Evolutionary conservation across 2,888 invertebrate genomes (phyloP).

Genomic region (Synergus umbraculus): DNA sequence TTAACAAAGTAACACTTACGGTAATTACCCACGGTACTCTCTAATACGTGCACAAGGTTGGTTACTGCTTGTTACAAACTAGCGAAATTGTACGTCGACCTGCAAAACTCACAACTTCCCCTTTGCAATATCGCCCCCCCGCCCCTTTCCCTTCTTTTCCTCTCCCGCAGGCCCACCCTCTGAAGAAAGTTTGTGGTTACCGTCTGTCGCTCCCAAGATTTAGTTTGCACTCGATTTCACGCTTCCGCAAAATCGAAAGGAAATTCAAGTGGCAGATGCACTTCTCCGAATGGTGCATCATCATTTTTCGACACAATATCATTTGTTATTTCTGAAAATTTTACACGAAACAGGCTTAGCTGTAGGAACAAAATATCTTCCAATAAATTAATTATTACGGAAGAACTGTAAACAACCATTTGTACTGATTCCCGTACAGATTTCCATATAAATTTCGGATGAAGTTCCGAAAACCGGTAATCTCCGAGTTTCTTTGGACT

Average conservation of each 20-base stretch:
- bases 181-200: conserved; percentile 3
- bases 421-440: no score
- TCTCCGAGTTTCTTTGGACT: no score
- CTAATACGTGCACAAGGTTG: conserved; percentile 23
- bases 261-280: conserved; percentile 14
- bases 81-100: conserved; percentile 23
- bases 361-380: no score
- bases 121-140: not conserved
- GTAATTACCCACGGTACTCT: conserved; percentile 31
- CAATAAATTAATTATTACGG: no score
- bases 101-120: not conserved
- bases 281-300: not conserved
- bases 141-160: not conserved
- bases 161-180: not conserved
- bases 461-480: no score
- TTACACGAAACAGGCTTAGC: no score
- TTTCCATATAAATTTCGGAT: no score
- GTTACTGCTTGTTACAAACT: conserved; percentile 38
- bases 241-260: conserved; percentile 3
- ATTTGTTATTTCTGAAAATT: no score
- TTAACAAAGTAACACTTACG: conserved; percentile 39
- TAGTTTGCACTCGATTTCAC: conserved; percentile 17
- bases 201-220: conserved; percentile 10
- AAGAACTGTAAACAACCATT: no score
- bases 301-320: no score